Base-by-base conservation (phyloP, 2,113 vertebrate species). In the Eulacestoma nigropectus region DNA sequence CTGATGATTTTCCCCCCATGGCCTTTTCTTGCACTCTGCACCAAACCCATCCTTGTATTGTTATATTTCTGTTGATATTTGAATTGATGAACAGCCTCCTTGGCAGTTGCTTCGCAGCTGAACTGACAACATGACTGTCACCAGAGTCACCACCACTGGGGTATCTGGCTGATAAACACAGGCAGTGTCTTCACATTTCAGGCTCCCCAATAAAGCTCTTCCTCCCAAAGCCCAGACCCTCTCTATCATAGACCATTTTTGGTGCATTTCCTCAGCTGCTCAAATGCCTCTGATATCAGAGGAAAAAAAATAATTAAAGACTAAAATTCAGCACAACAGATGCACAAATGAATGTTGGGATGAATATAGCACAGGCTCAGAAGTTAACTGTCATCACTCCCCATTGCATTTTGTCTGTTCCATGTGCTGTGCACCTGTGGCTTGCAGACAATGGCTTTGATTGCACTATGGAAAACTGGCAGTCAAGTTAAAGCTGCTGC, bases 371-470 rank as follows among this genome's bases (percentile, higher is more conserved):
- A 41, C 37, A 44, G 90, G 90, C 84, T 84, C 84, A 64, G 86
- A 96, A 97, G 96, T 94, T 94, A 96, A 69, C 89, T 95, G 93
- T 80, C 80, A 90, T 95, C 84, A 80, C 90, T 96, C 92, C 78
- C 74, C 39, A 23, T 44, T 95, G 90, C 93, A 90, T 96, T 97
- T 97, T 93, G 87, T 92, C 96, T 97, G 42, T 75, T 97, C 92
- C 92, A 89, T 88, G 96, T 94, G 90, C 92, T 95, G 84, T 93
- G 92, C 97, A 97, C 96, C 94, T 97, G 97, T 95, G 96, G 95
- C 81, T 97, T 91, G 82, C 90, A 95, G 89, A 97, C 96, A 97
- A 96, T 95, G 87, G 83, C 72, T 88, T 94, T 97, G 91, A 96
- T 97, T 97, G 94, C 95, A 42, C 50, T 81, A 37, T 39, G 82